Percentiles rank a stretch among this genome's conserved stretches.
Conservation (phyloP, 1,140 invertebrate species). For the Drosophila lacteicornis region DNA sequence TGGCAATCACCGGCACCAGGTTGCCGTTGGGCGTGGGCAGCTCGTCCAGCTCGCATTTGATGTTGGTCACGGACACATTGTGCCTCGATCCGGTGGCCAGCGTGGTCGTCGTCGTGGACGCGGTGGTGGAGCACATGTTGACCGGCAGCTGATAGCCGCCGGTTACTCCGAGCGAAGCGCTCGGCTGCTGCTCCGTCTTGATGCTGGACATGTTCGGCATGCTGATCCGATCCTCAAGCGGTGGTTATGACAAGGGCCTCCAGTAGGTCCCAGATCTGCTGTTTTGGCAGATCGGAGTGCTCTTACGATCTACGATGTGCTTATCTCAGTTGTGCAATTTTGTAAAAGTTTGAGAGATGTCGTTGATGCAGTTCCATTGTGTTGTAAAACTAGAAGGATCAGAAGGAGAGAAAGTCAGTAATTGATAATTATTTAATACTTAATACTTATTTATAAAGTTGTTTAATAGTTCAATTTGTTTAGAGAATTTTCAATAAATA, state of each 20-base stretch:
- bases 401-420: background rate
- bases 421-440: background rate
- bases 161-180: slow-evolving; percentile 43
- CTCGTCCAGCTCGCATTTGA: slow-evolving; percentile 82
- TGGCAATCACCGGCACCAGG: slow-evolving; percentile 76
- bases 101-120: slow-evolving; percentile 29
- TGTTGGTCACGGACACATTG: slow-evolving; percentile 84
- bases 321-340: slow-evolving; percentile 65
- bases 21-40: slow-evolving; percentile 74
- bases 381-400: slow-evolving; percentile 54
- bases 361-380: slow-evolving; percentile 83
- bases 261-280: background rate
- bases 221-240: slow-evolving; percentile 10
- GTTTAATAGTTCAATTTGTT: too few species aligned
- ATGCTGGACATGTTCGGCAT: slow-evolving; percentile 80
- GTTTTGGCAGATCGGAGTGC: background rate
- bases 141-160: slow-evolving; percentile 66
- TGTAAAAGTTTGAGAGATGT: slow-evolving; percentile 83
- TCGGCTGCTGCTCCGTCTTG: slow-evolving; percentile 71
- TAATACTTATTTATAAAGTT: too few species aligned
- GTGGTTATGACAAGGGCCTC: slow-evolving; percentile 4
- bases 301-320: background rate
- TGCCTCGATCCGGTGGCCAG: slow-evolving; percentile 56
- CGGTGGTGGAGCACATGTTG: slow-evolving; percentile 61
- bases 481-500: too few species aligned